phyloP scores from a whole-genome alignment of 1,140 invertebrate species.

The Acromyrmex echinatior region DNA sequence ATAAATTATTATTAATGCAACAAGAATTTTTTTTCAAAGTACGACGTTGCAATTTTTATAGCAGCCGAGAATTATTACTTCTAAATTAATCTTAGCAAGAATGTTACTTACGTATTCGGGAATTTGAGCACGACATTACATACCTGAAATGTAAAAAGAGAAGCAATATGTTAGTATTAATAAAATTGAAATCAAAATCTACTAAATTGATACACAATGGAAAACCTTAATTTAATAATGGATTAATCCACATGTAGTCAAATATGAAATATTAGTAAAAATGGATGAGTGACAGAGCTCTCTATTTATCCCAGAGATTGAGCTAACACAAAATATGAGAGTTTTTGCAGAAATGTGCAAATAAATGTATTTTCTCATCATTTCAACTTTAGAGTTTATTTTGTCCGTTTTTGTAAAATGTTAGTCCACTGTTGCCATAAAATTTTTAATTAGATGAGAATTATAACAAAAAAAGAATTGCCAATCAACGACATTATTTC shows the following conservation, averaged over 20 bases:
- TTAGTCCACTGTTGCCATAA: too few species aligned
- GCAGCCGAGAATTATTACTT: background rate
- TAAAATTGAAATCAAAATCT: background rate
- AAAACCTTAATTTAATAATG: too few species aligned
- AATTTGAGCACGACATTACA: background rate
- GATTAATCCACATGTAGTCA: too few species aligned
- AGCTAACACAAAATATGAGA: too few species aligned
- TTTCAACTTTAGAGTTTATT: too few species aligned
- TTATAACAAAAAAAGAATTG: background rate
- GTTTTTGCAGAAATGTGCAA: too few species aligned
- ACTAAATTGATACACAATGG: background rate
- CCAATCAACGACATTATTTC: background rate
- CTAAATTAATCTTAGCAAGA: background rate
- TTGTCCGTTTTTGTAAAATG: too few species aligned
- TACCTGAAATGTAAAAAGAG: constrained; percentile 53
- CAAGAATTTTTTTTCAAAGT: constrained; percentile 3
- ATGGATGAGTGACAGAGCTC: too few species aligned
- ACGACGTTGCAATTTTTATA: background rate
- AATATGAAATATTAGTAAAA: too few species aligned
- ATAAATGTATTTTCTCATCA: too few species aligned
- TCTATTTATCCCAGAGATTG: too few species aligned
- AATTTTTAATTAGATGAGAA: background rate
- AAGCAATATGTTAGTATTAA: background rate
- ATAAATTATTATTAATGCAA: background rate
- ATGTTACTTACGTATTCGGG: background rate